Evolutionary conservation across 2,888 invertebrate genomes (phyloP).

Genomic region (Drosophila borborema): DNA sequence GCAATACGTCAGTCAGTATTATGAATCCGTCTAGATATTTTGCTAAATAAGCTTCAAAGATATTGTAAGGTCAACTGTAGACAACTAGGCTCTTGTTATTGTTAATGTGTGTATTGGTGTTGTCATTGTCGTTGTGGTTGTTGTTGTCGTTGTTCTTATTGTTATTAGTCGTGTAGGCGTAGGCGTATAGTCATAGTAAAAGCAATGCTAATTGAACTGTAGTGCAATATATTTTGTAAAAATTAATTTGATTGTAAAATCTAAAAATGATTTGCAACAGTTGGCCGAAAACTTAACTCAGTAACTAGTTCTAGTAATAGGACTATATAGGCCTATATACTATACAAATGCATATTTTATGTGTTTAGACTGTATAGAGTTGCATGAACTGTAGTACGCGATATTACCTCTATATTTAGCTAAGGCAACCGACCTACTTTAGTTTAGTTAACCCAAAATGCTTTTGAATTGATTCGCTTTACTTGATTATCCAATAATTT

Average conservation of each 20-base stretch:
- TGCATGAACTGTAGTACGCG: slow-evolving; percentile 15
- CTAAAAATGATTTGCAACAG: slow-evolving; percentile 9
- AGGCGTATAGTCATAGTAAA: slow-evolving; percentile 48
- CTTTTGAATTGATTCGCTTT: slow-evolving; percentile 3
- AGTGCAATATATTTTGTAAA: slow-evolving; percentile 65
- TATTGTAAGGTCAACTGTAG: slow-evolving; percentile 34
- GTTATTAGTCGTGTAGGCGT: slow-evolving; percentile 27
- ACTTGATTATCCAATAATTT: neutral
- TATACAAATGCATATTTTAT: slow-evolving; percentile 2
- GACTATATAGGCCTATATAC: slow-evolving; percentile 6
- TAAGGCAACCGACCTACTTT: neutral
- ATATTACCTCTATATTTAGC: slow-evolving; percentile 29
- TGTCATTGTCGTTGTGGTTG: slow-evolving; percentile 26
- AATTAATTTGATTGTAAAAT: slow-evolving; percentile 13
- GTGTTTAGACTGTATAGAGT: slow-evolving; percentile 33
- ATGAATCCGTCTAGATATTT: slow-evolving; percentile 77
- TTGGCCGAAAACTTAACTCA: slow-evolving; percentile 43
- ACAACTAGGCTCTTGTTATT: slow-evolving; percentile 47
- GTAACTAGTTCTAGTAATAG: slow-evolving; percentile 20
- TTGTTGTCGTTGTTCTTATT: slow-evolving; percentile 31
- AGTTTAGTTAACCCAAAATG: slow-evolving; percentile 6
- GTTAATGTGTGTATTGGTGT: slow-evolving; percentile 47
- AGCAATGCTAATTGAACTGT: slow-evolving; percentile 28
- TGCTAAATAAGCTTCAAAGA: slow-evolving; percentile 34
- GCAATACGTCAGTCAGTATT: slow-evolving; percentile 65